Evolutionary conservation across 1,140 invertebrate species (phyloP).

Genomic region (Carcinoscorpius rotundicauda): DNA sequence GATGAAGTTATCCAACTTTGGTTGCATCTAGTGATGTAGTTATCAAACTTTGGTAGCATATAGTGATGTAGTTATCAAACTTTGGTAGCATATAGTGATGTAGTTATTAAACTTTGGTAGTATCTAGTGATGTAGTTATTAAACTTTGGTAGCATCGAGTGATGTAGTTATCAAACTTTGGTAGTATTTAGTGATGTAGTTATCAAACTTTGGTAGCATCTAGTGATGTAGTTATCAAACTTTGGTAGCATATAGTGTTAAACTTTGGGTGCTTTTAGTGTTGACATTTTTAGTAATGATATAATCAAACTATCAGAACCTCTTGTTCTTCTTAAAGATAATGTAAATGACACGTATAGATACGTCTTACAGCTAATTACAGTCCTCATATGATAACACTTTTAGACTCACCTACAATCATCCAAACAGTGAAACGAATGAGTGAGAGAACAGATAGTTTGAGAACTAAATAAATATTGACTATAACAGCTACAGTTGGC

Average conservation of each 20-base stretch:
- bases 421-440: conserved; percentile 31
- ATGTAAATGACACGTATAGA: too few relatives aligned
- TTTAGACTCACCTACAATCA: conserved; percentile 28
- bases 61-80: too few relatives aligned
- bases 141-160: too few relatives aligned
- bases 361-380: neutral
- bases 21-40: too few relatives aligned
- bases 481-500: conserved; percentile 69
- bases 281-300: neutral
- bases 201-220: too few relatives aligned
- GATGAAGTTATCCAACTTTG: too few relatives aligned
- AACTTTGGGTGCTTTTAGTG: conserved; percentile 1
- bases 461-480: conserved; percentile 85
- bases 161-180: too few relatives aligned
- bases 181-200: too few relatives aligned
- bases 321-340: neutral
- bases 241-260: neutral
- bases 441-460: conserved; percentile 51
- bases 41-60: conserved; percentile 1
- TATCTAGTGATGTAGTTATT: too few relatives aligned
- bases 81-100: too few relatives aligned
- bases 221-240: too few relatives aligned
- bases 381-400: conserved; percentile 31
- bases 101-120: too few relatives aligned
- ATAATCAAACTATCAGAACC: neutral